These are phyloP conservation scores for Syrmaticus mikado DNA, from an alignment of 2,113 vertebrate species.

Conservation along the genomic window DNA sequence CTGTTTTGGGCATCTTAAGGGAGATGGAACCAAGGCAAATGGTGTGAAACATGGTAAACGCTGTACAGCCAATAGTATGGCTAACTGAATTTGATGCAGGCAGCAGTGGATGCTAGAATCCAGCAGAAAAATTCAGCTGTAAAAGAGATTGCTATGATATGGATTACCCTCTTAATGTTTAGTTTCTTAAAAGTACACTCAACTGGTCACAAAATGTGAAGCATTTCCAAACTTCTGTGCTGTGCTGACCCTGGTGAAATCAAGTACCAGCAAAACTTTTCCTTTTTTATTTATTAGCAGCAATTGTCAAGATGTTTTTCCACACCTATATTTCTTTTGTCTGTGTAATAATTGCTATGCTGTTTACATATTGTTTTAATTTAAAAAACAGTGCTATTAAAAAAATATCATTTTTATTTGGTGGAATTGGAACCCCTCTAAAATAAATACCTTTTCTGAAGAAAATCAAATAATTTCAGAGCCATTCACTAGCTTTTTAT, in stretches of 20 bases:
- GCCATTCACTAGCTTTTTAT: constrained; percentile 1
- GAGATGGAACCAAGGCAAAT: background rate
- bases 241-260: background rate
- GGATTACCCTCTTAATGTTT: background rate
- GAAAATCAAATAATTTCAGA: constrained; percentile 46
- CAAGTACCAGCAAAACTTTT: background rate
- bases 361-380: constrained; percentile 18
- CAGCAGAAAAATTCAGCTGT: background rate
- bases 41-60: background rate
- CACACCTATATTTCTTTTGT: background rate
- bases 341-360: constrained; percentile 23
- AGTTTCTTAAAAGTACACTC: background rate
- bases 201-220: background rate
- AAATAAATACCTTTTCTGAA: constrained; percentile 56
- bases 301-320: constrained; percentile 15
- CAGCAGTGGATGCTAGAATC: background rate
- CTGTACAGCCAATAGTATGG: background rate
- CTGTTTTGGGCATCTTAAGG: background rate
- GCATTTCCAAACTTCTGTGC: background rate
- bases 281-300: constrained; percentile 70
- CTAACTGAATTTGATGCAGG: background rate
- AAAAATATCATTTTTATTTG: background rate
- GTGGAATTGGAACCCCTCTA: constrained; percentile 17
- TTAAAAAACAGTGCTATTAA: background rate
- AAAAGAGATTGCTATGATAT: background rate